phyloP scores from a whole-genome alignment of 1,140 invertebrate species.

The Campodea augens region DNA sequence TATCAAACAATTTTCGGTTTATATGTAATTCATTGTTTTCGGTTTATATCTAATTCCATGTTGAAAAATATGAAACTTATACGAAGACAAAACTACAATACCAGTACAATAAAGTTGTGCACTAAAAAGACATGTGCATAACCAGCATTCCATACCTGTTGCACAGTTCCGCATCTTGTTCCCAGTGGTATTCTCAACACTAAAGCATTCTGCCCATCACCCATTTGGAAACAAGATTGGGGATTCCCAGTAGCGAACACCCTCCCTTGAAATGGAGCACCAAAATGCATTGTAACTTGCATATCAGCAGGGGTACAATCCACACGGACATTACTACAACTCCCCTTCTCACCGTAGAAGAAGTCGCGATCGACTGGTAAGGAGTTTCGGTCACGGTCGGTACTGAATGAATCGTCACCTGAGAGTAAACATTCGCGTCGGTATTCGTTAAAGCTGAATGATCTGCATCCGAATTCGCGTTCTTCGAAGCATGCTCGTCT shows the following conservation, averaged over 20 bases:
- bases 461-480: constrained; percentile 26
- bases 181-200: constrained; percentile 28
- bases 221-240: constrained; percentile 30
- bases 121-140: too few relatives aligned
- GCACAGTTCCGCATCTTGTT: constrained; percentile 27
- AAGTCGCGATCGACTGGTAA: constrained; percentile 23
- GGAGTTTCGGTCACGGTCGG: constrained; percentile 16
- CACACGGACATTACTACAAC: constrained; percentile 30
- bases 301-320: constrained; percentile 32
- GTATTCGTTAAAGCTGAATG: constrained; percentile 20
- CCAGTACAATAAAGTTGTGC: too few relatives aligned
- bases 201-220: constrained; percentile 26
- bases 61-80: too few relatives aligned
- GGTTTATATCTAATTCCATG: too few relatives aligned
- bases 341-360: constrained; percentile 27
- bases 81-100: too few relatives aligned
- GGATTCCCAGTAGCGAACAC: constrained; percentile 33
- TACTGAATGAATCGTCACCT: constrained; percentile 25
- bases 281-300: constrained; percentile 30
- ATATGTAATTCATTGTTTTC: too few relatives aligned
- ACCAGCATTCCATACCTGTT: constrained; percentile 23
- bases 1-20: too few relatives aligned
- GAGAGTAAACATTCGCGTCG: constrained; percentile 27
- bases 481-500: constrained; percentile 26
- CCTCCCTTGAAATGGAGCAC: constrained; percentile 27